These are phyloP conservation scores for Xenopus petersii DNA, from an alignment of 2,797 vertebrate genomes.

Conservation along the genomic window DNA sequence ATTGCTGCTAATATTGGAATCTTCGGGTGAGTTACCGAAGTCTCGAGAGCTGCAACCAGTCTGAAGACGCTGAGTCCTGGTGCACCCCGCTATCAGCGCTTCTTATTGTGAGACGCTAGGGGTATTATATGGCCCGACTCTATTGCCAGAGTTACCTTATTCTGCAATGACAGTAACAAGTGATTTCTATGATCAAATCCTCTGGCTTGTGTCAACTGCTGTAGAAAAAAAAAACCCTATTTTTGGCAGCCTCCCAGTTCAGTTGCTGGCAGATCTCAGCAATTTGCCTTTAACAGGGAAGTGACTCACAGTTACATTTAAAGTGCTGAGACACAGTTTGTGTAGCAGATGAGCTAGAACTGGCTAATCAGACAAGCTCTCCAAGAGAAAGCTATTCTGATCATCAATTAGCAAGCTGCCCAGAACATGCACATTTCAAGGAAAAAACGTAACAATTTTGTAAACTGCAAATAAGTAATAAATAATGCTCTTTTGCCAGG, in stretches of 20 bases:
- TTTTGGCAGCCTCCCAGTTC: background rate
- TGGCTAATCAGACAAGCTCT: background rate
- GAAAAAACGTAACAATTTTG: background rate
- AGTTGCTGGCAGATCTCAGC: background rate
- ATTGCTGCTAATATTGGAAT: too few relatives aligned
- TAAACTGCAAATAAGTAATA: background rate
- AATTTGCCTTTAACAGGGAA: background rate
- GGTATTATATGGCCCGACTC: too few relatives aligned
- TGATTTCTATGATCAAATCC: too few relatives aligned
- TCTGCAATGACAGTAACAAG: too few relatives aligned
- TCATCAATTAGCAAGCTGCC: slow-evolving; percentile 3
- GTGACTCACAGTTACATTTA: background rate
- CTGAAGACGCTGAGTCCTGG: too few relatives aligned
- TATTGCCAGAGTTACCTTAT: too few relatives aligned
- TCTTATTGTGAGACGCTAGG: too few relatives aligned
- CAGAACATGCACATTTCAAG: slow-evolving; percentile 2
- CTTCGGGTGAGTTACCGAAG: too few relatives aligned
- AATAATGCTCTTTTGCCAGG: background rate
- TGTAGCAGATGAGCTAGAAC: background rate
- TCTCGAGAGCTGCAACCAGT: too few relatives aligned
- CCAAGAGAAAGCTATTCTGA: background rate
- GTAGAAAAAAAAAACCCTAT: too few relatives aligned
- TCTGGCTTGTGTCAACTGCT: too few relatives aligned
- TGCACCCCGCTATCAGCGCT: too few relatives aligned
- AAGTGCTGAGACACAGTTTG: background rate